These are phyloP conservation scores for Lepidocolaptes lacrymiger DNA, from an alignment of 2,797 vertebrate genomes.

Conservation along the genomic window DNA sequence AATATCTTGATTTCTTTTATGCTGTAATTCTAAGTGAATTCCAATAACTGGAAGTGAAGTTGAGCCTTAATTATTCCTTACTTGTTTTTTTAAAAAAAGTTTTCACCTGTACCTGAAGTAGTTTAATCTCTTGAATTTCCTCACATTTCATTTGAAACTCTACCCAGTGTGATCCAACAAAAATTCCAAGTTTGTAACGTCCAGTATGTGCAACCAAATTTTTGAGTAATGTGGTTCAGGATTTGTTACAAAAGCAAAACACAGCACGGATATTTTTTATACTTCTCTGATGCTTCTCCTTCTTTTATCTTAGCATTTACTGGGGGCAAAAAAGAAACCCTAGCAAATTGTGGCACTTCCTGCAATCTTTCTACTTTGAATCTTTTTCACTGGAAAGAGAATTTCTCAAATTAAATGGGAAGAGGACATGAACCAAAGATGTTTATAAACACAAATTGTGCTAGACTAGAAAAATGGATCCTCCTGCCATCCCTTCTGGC, in stretches of 20 bases:
- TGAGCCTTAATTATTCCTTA: not conserved
- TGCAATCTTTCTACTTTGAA: not conserved
- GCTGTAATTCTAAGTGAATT: not conserved
- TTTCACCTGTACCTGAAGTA: not conserved
- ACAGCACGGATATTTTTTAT: not conserved
- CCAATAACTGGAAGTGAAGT: not conserved
- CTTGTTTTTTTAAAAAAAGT: not conserved
- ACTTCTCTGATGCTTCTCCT: not conserved
- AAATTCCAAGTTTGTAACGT: not conserved
- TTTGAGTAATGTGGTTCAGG: not conserved
- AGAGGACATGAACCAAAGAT: not conserved
- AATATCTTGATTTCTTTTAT: not conserved
- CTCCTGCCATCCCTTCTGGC: not conserved
- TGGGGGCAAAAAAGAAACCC: not conserved
- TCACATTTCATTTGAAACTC: not conserved
- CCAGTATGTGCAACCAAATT: not conserved
- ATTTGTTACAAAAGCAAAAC: not conserved
- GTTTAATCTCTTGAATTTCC: not conserved
- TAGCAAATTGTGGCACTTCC: not conserved
- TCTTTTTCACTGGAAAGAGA: not conserved
- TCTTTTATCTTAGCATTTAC: not conserved
- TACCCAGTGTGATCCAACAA: not conserved
- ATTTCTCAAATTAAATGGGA: constrained; percentile 2
- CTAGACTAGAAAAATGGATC: constrained; percentile 40
- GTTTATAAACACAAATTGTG: not conserved